These are phyloP conservation scores for Pitangus sulphuratus DNA, from an alignment of 2,797 vertebrate species.

Conservation along the genomic window DNA sequence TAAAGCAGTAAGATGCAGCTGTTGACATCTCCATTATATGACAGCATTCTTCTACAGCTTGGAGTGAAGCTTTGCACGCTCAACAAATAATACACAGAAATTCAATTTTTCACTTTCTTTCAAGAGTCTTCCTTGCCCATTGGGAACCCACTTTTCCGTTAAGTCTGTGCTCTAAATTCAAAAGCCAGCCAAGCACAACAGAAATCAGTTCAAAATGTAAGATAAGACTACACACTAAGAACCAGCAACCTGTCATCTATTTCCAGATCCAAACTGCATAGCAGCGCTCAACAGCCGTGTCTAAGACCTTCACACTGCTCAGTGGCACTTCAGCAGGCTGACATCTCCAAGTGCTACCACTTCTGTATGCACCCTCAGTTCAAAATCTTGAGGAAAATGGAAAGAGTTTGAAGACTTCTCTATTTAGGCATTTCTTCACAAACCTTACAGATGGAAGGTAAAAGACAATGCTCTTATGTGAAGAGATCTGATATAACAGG, in stretches of 20 bases:
- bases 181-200: not conserved
- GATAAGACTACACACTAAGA: not conserved
- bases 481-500: not conserved
- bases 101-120: not conserved
- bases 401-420: not conserved
- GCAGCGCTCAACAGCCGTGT: not conserved
- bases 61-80: not conserved
- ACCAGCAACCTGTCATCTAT: not conserved
- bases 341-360: not conserved
- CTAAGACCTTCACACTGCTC: not conserved
- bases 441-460: not conserved
- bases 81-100: not conserved
- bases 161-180: not conserved
- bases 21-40: not conserved
- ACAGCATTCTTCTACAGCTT: not conserved
- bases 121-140: not conserved
- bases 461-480: not conserved
- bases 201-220: not conserved
- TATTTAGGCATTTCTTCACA: not conserved
- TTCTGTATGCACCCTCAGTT: not conserved
- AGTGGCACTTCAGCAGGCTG: not conserved
- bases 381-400: not conserved
- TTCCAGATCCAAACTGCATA: not conserved
- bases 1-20: not conserved
- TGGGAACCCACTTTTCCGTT: not conserved